phyloP scores from a whole-genome alignment of 2,888 invertebrate genomes.

The Melangyna quadrimaculata region DNA sequence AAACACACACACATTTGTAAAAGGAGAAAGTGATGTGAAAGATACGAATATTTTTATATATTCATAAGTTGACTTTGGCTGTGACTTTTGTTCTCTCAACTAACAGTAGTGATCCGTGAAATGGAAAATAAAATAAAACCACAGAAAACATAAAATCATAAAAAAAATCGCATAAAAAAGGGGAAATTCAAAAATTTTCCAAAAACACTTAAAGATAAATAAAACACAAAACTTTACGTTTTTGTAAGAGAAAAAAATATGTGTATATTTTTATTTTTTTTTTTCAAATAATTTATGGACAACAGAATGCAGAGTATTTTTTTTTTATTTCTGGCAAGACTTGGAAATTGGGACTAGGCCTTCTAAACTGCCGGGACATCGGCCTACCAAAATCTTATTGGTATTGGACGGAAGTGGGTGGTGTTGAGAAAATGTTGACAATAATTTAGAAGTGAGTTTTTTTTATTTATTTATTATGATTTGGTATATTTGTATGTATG shows the following conservation, averaged over 20 bases:
- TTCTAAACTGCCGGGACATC: slow-evolving; percentile 26
- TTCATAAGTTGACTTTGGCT: slow-evolving; percentile 2
- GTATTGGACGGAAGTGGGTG: slow-evolving; percentile 39
- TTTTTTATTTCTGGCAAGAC: slow-evolving; percentile 14
- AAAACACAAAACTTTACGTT: slow-evolving; percentile 18
- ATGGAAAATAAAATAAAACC: neutral
- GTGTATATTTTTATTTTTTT: slow-evolving; percentile 25
- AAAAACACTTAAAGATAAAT: slow-evolving; percentile 13
- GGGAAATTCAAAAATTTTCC: slow-evolving; percentile 7
- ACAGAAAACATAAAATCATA: slow-evolving; percentile 23
- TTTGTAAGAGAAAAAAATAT: neutral
- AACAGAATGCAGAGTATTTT: slow-evolving; percentile 43
- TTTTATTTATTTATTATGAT: slow-evolving; percentile 40
- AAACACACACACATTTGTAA: neutral
- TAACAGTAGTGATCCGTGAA: neutral
- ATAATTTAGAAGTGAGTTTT: slow-evolving; percentile 39
- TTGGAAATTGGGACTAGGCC: slow-evolving; percentile 56
- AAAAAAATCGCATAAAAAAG: slow-evolving; percentile 24
- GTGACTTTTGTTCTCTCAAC: neutral
- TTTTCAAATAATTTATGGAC: slow-evolving; percentile 48
- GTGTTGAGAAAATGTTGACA: slow-evolving; percentile 56
- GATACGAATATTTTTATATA: slow-evolving; percentile 51
- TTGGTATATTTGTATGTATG: neutral
- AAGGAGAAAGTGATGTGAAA: neutral
- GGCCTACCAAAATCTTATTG: slow-evolving; percentile 12